phyloP scores from a whole-genome alignment of 2,113 vertebrate species.

The Dipodomys stephensi region DNA sequence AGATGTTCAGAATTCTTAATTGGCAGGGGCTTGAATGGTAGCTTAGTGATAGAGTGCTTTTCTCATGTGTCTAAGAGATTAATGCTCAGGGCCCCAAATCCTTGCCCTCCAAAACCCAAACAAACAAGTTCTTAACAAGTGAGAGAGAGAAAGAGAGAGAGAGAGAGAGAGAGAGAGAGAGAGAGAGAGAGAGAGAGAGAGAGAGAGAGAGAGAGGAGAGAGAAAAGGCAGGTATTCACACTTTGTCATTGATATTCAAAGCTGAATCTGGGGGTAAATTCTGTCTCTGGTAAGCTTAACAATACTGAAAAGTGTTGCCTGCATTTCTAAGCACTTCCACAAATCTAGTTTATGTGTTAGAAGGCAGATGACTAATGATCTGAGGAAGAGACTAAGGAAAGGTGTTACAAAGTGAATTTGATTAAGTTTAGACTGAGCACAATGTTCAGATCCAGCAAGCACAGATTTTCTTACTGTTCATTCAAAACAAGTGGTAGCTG shows the following conservation, averaged over 20 bases:
- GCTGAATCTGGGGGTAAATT: not conserved
- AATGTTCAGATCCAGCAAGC: slow-evolving; percentile 5
- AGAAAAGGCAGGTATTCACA: not conserved
- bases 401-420: not conserved
- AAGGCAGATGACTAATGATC: not conserved
- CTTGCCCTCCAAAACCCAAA: not conserved
- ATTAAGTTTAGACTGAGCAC: slow-evolving; percentile 19
- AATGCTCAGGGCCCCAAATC: not conserved
- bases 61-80: not conserved
- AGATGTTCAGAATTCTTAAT: not conserved
- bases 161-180: no score
- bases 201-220: no score
- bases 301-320: not conserved
- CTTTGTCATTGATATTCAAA: not conserved
- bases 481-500: slow-evolving; percentile 2
- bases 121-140: not conserved
- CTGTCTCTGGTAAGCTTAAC: not conserved
- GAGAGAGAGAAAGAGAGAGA: no score
- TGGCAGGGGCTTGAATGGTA: not conserved
- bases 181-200: no score
- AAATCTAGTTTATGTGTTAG: not conserved
- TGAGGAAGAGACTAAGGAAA: not conserved
- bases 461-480: not conserved
- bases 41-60: not conserved
- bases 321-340: not conserved